A percentile compares a stretch with the other conserved stretches of the same genome.
Conservation (phyloP, 2,888 invertebrate species). For the Trilocha varians region DNA sequence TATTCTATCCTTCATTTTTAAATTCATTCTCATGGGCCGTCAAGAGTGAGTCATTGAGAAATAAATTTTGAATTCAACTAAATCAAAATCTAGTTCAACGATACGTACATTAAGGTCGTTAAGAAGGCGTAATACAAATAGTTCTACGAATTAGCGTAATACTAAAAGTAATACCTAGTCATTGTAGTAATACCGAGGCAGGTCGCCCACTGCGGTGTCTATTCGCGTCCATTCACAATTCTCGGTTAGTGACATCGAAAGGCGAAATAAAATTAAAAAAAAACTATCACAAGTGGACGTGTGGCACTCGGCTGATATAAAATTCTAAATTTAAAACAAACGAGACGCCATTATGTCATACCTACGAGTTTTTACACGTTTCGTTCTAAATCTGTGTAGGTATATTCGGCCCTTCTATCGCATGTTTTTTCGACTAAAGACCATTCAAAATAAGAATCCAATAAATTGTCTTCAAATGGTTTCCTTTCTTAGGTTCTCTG, state of each 20-base stretch:
- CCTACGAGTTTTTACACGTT: slow-evolving; percentile 2
- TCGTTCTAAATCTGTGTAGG: background rate
- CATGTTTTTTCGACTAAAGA: no score
- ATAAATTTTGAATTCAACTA: no score
- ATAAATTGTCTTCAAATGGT: no score
- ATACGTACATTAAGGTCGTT: no score
- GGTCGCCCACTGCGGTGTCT: slow-evolving; percentile 20
- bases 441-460: no score
- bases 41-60: no score
- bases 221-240: slow-evolving; percentile 54
- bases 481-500: no score
- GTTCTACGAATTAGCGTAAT: slow-evolving; percentile 6
- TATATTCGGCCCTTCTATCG: no score
- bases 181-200: slow-evolving; percentile 1
- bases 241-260: slow-evolving; percentile 55
- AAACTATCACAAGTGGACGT: slow-evolving; percentile 29
- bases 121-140: no score
- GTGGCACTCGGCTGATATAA: slow-evolving; percentile 43
- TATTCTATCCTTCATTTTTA: no score
- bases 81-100: no score
- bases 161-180: slow-evolving; percentile 1
- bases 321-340: slow-evolving; percentile 62
- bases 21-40: no score
- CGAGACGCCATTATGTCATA: slow-evolving; percentile 38
- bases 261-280: slow-evolving; percentile 49